Percentiles rank a stretch among this genome's conserved stretches.
phyloP scores from a whole-genome alignment of 2,888 invertebrate species.

The Limnephilus auricula region DNA sequence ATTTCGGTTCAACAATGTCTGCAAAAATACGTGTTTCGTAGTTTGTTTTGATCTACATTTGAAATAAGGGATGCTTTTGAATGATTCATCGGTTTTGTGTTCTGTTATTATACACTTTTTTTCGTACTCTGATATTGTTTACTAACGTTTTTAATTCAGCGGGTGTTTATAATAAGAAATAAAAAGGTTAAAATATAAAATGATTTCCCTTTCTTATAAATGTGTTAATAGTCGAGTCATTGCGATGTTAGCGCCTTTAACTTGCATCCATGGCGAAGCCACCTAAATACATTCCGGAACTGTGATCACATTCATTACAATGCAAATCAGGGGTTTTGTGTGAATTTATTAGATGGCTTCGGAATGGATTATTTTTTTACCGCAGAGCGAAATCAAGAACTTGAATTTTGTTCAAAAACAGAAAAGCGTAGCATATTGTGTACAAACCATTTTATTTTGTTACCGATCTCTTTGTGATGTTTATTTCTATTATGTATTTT shows the following conservation, averaged over 20 bases:
- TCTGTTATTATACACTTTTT: neutral
- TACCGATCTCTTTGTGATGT: neutral
- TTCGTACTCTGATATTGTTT: neutral
- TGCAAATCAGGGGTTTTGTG: neutral
- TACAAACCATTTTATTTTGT: neutral
- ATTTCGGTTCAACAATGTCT: neutral
- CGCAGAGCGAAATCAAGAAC: neutral
- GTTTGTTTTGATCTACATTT: neutral
- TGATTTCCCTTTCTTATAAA: neutral
- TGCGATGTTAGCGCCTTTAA: neutral
- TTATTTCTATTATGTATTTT: neutral
- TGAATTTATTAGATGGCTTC: neutral
- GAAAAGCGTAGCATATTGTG: neutral
- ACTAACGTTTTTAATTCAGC: neutral
- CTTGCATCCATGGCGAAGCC: neutral
- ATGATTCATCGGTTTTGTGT: neutral
- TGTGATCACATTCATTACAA: neutral
- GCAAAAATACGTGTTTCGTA: neutral
- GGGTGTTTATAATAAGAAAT: too few species aligned
- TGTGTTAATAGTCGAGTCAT: neutral
- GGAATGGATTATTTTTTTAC: neutral
- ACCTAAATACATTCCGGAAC: neutral
- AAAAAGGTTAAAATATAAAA: neutral
- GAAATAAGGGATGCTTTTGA: neutral
- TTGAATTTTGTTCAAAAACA: neutral